Evolutionary conservation across 2,888 invertebrate species (phyloP).

Genomic region (Morpho deidamia): DNA sequence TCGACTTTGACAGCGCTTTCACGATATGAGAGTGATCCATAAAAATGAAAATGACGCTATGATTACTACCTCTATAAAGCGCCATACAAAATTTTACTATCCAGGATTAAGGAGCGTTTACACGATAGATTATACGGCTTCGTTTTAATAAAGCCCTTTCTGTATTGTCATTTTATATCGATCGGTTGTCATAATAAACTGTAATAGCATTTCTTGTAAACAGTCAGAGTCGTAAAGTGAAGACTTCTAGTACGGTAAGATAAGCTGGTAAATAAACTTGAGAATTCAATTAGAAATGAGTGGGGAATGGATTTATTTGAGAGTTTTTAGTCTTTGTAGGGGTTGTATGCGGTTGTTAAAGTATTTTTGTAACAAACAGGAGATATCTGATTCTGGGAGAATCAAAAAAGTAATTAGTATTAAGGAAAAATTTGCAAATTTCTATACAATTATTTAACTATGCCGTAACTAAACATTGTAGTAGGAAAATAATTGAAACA

Average conservation of each 20-base stretch:
- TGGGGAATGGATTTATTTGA: slow-evolving; percentile 59
- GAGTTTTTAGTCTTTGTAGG: slow-evolving; percentile 50
- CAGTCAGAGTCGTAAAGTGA: slow-evolving; percentile 57
- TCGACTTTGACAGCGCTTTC: slow-evolving; percentile 33
- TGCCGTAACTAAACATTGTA: too few relatives aligned
- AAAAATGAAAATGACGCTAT: slow-evolving; percentile 32
- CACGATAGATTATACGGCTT: slow-evolving; percentile 12
- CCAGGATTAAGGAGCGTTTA: slow-evolving; percentile 9
- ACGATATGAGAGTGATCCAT: slow-evolving; percentile 32
- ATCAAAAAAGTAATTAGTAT: too few relatives aligned
- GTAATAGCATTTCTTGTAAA: slow-evolving; percentile 35
- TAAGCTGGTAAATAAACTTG: slow-evolving; percentile 69
- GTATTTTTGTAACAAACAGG: too few relatives aligned
- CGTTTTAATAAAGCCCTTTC: slow-evolving; percentile 20
- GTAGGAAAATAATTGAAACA: too few relatives aligned
- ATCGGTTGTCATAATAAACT: slow-evolving; percentile 21
- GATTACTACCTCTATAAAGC: slow-evolving; percentile 21
- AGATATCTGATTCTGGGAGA: too few relatives aligned
- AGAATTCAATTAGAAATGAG: slow-evolving; percentile 73
- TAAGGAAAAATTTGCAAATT: too few relatives aligned
- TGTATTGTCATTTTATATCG: slow-evolving; percentile 19
- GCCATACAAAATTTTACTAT: slow-evolving; percentile 1
- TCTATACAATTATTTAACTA: too few relatives aligned
- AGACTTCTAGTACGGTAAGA: slow-evolving; percentile 55
- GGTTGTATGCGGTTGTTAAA: slow-evolving; percentile 35